Evolutionary conservation across 1,140 invertebrate genomes (phyloP).

Genomic region (Drosophila pseudoananassae): DNA sequence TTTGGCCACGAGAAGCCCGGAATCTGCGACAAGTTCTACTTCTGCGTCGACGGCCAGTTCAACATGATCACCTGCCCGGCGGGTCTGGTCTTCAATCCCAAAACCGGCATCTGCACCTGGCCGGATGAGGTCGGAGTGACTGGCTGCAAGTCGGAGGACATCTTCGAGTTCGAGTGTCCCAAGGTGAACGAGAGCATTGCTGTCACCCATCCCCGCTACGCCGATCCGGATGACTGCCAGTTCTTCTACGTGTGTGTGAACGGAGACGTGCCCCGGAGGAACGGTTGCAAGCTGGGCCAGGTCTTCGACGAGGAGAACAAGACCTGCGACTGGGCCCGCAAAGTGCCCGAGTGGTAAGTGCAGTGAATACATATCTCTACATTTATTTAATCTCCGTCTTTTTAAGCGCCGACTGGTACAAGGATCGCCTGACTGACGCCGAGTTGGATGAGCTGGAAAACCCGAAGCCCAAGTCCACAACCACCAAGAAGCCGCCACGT

Average conservation of each 20-base stretch:
- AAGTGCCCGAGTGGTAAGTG: slow-evolving; percentile 94
- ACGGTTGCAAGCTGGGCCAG: slow-evolving; percentile 94
- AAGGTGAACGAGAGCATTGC: slow-evolving; percentile 89
- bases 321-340: slow-evolving; percentile 94
- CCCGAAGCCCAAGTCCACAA: slow-evolving; percentile 87
- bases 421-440: slow-evolving; percentile 91
- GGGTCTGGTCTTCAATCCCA: slow-evolving; percentile 94
- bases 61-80: slow-evolving; percentile 95
- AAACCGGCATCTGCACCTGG: slow-evolving; percentile 95
- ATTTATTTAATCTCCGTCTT: background rate
- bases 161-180: slow-evolving; percentile 94
- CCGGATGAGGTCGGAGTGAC: slow-evolving; percentile 94
- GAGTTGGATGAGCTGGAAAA: slow-evolving; percentile 91
- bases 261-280: slow-evolving; percentile 91
- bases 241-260: slow-evolving; percentile 97
- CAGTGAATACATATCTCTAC: background rate
- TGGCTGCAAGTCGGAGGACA: slow-evolving; percentile 92
- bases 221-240: slow-evolving; percentile 95
- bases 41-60: slow-evolving; percentile 94
- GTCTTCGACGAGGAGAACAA: slow-evolving; percentile 94
- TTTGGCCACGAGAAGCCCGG: slow-evolving; percentile 92
- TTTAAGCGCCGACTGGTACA: slow-evolving; percentile 93
- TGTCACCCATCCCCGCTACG: slow-evolving; percentile 92
- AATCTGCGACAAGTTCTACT: slow-evolving; percentile 95
- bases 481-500: slow-evolving; percentile 85